phyloP scores from a whole-genome alignment of 2,888 invertebrate species.

The Laothoe populi region DNA sequence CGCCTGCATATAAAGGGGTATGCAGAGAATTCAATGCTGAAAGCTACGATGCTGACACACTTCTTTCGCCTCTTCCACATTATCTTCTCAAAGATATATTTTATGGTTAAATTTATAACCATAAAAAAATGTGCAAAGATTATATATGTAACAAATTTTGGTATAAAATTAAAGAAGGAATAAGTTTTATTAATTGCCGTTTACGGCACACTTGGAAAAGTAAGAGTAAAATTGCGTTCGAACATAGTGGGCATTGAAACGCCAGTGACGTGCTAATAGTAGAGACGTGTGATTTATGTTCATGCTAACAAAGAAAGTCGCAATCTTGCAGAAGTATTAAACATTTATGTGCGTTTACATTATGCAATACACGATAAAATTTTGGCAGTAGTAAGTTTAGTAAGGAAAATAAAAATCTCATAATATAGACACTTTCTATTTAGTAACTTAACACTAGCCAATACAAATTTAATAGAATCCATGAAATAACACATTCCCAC shows the following conservation, averaged over 20 bases:
- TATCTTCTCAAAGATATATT: no score
- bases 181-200: neutral
- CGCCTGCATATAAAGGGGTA: no score
- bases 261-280: conserved; percentile 2
- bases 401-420: no score
- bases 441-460: neutral
- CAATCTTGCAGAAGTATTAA: neutral
- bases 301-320: conserved; percentile 20
- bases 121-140: no score
- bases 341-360: conserved; percentile 1
- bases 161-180: neutral
- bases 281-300: conserved; percentile 19
- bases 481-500: neutral
- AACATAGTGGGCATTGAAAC: conserved; percentile 5
- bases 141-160: no score
- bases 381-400: neutral
- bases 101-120: no score
- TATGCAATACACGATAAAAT: neutral
- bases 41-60: no score
- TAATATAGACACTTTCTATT: no score
- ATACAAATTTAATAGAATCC: neutral
- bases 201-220: neutral
- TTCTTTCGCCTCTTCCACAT: no score
- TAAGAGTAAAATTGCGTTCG: neutral
- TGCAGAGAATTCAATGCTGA: no score